Base-by-base conservation (phyloP, 1,140 invertebrate genomes). In the Drosophila willistoni region DNA sequence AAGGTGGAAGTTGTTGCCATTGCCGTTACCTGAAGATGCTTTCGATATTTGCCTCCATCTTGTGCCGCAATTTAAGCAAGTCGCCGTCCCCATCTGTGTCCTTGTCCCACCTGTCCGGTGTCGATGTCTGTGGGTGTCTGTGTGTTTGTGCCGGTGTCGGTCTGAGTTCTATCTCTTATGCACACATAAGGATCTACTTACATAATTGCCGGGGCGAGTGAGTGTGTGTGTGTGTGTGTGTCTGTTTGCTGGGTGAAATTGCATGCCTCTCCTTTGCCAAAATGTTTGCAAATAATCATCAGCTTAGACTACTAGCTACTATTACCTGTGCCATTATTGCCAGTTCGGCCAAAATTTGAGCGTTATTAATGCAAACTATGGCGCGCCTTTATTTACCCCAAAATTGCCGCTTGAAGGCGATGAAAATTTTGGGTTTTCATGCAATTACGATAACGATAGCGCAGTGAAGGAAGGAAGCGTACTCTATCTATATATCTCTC, bases 151-250 rank as follows among this genome's bases (percentile, higher is more conserved):
- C 57, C 60, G 56, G 22, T 64, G 68, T 71, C 33, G 29, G 25
- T 61, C 64, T 65, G 7, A 62, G 61, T 51, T 73, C 42, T 59
- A 77, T 83, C 61, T 80, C 57, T 83, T 87, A 87, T 87, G 84
- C 80, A 87, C 84, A 89, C 69, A 79, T 75, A 64, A 84, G 84
- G 73, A 89, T 81, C 77, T 89, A 84, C 84, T 89, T 89, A 89
- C 85, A 84, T 89, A 89, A 89, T 89, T 89, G 83, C 72, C 71
- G 71, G 9, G 7, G 36, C 39, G 41, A 33, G 29, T 44, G 34
- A 64, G 67, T 70, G 60, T 44, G 34, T 64, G 67, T 70, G 67
- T 70, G 60, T 44, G 34, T 64, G 67, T 70, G 55, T 13, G 59
- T 57, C 33, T 44, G 36, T 33, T 51, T 70, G 63, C 10, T 62